Conservation (phyloP, 2,888 invertebrate genomes). For the Conomelus anceps region DNA sequence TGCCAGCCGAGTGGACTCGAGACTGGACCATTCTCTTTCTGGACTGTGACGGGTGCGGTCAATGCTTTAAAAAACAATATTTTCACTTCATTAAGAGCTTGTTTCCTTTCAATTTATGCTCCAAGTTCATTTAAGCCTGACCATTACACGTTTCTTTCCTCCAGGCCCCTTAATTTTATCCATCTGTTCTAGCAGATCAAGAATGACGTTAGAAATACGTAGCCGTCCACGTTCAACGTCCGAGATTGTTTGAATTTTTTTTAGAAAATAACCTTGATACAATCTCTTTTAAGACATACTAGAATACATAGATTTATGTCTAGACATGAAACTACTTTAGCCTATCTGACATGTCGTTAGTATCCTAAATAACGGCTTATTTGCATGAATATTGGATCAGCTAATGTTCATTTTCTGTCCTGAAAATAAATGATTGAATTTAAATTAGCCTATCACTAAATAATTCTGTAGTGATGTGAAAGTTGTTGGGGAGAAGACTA, state of each 20-base stretch:
- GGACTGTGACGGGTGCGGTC: background rate
- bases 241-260: background rate
- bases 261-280: background rate
- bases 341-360: background rate
- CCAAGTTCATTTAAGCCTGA: background rate
- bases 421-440: no score
- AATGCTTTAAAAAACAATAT: background rate
- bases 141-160: background rate
- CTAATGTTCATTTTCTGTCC: background rate
- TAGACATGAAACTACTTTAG: no score
- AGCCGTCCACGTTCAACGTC: background rate
- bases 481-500: no score
- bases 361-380: background rate
- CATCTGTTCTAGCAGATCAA: no score
- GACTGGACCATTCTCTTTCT: background rate
- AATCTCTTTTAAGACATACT: background rate
- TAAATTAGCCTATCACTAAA: no score
- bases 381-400: background rate
- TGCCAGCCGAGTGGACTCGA: no score
- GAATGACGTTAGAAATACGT: no score
- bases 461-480: no score
- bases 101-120: background rate
- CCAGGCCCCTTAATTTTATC: background rate
- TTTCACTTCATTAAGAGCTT: background rate
- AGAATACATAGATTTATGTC: background rate